These are phyloP conservation scores for Rhabdomys pumilio DNA, from an alignment of 2,797 vertebrate species.

Conservation along the genomic window DNA sequence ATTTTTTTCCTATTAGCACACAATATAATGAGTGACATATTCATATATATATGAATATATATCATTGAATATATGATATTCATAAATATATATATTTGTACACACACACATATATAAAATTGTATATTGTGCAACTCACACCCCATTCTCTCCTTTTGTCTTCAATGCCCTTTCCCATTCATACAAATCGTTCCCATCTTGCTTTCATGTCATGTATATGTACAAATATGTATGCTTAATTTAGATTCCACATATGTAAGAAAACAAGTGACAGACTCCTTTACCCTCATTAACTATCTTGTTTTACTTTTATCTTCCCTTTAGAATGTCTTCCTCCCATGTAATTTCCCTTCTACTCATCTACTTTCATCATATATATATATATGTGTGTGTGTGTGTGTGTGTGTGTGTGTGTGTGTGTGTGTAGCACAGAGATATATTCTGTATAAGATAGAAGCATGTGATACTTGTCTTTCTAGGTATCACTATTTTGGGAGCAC, in stretches of 20 bases:
- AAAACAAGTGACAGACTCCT: neutral
- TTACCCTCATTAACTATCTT: neutral
- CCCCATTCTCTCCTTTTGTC: neutral
- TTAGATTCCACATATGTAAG: neutral
- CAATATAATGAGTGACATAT: neutral
- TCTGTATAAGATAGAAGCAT: neutral
- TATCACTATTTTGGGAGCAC: neutral
- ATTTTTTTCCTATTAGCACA: neutral
- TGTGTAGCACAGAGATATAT: too few relatives aligned
- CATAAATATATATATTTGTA: too few relatives aligned
- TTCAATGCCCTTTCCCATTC: neutral
- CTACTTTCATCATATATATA: too few relatives aligned
- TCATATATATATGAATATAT: neutral
- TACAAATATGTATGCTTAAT: neutral
- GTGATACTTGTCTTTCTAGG: neutral
- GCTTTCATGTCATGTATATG: neutral
- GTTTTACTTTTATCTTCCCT: neutral
- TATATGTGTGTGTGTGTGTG: too few relatives aligned
- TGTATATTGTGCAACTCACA: neutral
- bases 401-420: too few relatives aligned
- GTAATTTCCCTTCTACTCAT: too few relatives aligned
- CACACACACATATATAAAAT: neutral
- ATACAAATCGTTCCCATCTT: neutral
- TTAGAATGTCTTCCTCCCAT: neutral
- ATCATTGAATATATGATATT: neutral